Conservation (phyloP, 2,113 vertebrate genomes). For the Cromileptes altivelis region DNA sequence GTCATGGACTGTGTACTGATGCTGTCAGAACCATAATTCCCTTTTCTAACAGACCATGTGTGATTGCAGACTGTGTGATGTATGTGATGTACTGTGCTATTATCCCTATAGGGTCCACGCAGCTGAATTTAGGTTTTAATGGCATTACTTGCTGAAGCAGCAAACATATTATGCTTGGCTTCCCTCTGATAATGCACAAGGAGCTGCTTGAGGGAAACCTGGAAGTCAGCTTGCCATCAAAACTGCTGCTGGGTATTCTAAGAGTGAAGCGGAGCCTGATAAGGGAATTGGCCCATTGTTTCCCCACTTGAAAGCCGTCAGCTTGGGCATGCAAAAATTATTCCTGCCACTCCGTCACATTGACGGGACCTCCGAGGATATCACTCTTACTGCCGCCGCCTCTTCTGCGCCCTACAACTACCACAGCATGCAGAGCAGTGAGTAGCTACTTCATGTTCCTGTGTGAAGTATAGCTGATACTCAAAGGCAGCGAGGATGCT, state of each 20-base stretch:
- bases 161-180: conserved; percentile 46
- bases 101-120: background rate
- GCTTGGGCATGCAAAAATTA: conserved; percentile 59
- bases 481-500: conserved; percentile 27
- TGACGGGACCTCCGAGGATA: conserved; percentile 60
- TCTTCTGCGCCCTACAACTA: background rate
- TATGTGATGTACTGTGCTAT: background rate
- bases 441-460: conserved; percentile 46
- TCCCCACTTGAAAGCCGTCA: conserved; percentile 66
- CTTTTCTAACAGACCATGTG: background rate
- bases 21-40: background rate
- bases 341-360: conserved; percentile 68
- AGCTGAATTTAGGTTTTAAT: conserved; percentile 16
- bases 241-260: conserved; percentile 66
- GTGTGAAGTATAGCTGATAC: conserved; percentile 39
- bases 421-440: conserved; percentile 36
- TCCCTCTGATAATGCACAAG: conserved; percentile 25
- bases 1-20: background rate
- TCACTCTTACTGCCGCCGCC: background rate
- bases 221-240: conserved; percentile 30
- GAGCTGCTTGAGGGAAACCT: conserved; percentile 39
- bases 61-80: background rate
- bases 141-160: conserved; percentile 24
- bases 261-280: conserved; percentile 51
- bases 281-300: conserved; percentile 70